Conservation (phyloP, 2,797 vertebrate species). For the Gobionotothen gibberifrons region DNA sequence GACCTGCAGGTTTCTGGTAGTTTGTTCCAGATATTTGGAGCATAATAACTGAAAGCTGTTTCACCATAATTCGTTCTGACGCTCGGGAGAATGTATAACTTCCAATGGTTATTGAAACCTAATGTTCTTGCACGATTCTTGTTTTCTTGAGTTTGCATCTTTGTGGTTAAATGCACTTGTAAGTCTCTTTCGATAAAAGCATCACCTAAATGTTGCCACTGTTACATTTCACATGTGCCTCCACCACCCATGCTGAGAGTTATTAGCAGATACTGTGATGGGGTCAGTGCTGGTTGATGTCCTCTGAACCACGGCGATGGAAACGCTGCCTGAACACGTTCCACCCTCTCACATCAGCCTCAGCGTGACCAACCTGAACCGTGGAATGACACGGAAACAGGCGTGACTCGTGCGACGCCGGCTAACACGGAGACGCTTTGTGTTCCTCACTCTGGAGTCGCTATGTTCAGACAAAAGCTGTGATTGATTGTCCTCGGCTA, state of each 20-base stretch:
- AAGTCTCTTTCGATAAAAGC: no score
- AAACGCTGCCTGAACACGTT: slow-evolving; percentile 13
- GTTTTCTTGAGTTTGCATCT: no score
- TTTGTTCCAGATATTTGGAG: no score
- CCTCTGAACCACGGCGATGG: slow-evolving; percentile 4
- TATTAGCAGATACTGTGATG: slow-evolving; percentile 18
- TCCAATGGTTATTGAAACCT: no score
- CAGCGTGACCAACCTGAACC: slow-evolving; percentile 32
- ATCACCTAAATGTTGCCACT: no score
- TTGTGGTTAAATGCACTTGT: no score
- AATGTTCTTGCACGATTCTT: no score
- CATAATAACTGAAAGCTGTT: no score
- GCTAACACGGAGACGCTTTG: slow-evolving; percentile 25
- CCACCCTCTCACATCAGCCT: slow-evolving; percentile 20
- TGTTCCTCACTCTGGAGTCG: slow-evolving; percentile 11
- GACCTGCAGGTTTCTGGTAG: no score
- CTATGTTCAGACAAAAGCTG: slow-evolving; percentile 38
- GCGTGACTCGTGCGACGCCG: slow-evolving; percentile 36
- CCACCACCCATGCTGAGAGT: slow-evolving; percentile 8
- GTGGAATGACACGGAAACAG: slow-evolving; percentile 41
- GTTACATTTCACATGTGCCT: no score
- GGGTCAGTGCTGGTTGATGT: slow-evolving; percentile 17
- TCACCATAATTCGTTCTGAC: no score
- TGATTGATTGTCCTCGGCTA: slow-evolving; percentile 74
- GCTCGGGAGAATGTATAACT: no score